Conservation (phyloP, 2,888 invertebrate genomes). For the Ophioninae sp. region DNA sequence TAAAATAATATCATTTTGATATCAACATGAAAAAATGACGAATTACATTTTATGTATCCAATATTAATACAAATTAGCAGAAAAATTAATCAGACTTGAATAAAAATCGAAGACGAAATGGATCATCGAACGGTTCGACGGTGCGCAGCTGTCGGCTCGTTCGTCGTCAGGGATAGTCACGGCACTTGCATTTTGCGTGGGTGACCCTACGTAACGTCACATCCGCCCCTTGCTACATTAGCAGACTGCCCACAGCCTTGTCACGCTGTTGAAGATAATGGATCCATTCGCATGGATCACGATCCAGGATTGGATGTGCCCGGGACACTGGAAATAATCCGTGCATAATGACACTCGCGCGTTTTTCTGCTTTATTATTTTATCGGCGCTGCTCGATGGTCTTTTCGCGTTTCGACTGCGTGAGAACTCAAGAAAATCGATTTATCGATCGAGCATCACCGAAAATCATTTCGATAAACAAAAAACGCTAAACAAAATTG, state of each 20-base stretch:
- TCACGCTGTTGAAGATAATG: constrained; percentile 79
- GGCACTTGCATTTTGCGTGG: constrained; percentile 71
- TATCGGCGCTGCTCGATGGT: constrained; percentile 9
- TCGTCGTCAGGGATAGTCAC: constrained; percentile 48
- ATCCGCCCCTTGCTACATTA: constrained; percentile 79
- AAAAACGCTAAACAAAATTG: neutral
- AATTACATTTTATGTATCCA: neutral
- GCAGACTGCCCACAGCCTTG: constrained; percentile 80
- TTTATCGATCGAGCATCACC: neutral
- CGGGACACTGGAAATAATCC: constrained; percentile 78
- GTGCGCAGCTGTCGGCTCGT: constrained; percentile 46
- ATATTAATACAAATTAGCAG: neutral
- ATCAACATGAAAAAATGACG: neutral
- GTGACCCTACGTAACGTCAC: constrained; percentile 80
- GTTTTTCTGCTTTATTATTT: constrained; percentile 51
- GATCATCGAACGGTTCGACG: constrained; percentile 46
- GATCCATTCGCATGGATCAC: constrained; percentile 79
- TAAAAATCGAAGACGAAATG: neutral
- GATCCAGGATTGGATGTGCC: constrained; percentile 76
- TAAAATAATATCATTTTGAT: neutral
- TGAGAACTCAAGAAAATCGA: neutral
- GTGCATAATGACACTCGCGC: constrained; percentile 72
- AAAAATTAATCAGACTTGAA: neutral
- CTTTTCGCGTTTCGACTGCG: neutral
- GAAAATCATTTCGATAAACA: neutral